These are phyloP conservation scores for Dasysyrphus albostriatus DNA, from an alignment of 2,888 invertebrate genomes.

Conservation along the genomic window DNA sequence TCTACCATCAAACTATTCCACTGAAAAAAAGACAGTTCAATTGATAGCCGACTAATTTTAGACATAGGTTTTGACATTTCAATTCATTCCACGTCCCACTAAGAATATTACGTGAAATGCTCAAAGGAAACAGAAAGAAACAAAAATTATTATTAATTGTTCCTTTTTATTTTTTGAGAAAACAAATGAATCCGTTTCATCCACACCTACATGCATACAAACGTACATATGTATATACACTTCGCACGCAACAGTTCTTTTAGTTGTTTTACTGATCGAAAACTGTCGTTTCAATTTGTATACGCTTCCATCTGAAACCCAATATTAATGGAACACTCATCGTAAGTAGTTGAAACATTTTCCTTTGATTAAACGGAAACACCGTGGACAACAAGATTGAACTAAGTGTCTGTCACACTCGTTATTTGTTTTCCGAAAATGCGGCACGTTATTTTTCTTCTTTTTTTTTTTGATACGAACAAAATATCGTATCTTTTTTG, in stretches of 20 bases:
- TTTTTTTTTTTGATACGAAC: not conserved
- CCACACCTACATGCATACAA: slow-evolving; percentile 44
- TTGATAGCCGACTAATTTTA: slow-evolving; percentile 69
- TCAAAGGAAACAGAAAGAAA: slow-evolving; percentile 34
- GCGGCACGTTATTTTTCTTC: not conserved
- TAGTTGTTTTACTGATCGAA: slow-evolving; percentile 53
- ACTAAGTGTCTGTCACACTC: slow-evolving; percentile 71
- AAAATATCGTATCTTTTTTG: not conserved
- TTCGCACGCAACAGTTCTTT: slow-evolving; percentile 68
- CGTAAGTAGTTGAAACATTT: slow-evolving; percentile 64
- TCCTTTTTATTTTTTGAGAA: slow-evolving; percentile 62
- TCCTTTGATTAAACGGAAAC: slow-evolving; percentile 66
- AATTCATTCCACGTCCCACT: slow-evolving; percentile 37
- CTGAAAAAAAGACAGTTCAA: slow-evolving; percentile 45
- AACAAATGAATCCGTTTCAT: slow-evolving; percentile 68
- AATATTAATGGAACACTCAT: slow-evolving; percentile 75
- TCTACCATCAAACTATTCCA: no score
- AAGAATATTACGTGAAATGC: not conserved
- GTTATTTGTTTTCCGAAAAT: slow-evolving; percentile 32
- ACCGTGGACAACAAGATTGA: slow-evolving; percentile 59
- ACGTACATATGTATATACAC: not conserved
- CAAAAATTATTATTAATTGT: slow-evolving; percentile 66
- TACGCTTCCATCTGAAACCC: slow-evolving; percentile 62
- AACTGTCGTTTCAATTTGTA: slow-evolving; percentile 73
- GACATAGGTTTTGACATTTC: slow-evolving; percentile 60